phyloP scores from a whole-genome alignment of 2,113 vertebrate species.

The Nematolebias whitei region DNA sequence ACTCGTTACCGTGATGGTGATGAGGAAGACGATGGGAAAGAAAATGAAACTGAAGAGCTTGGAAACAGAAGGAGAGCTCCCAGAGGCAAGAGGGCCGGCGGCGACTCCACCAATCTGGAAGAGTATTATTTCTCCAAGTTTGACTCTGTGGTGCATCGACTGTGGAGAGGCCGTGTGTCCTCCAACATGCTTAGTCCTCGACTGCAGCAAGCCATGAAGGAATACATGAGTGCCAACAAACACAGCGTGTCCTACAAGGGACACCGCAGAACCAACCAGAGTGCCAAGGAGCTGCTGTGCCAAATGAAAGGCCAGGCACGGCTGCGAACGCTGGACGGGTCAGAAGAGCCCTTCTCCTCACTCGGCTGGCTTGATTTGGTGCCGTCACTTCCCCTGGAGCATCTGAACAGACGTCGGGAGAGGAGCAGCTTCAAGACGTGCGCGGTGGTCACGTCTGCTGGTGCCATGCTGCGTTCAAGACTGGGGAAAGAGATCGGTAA shows the following conservation, averaged over 20 bases:
- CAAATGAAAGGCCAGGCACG: conserved; percentile 83
- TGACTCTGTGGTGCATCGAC: conserved; percentile 84
- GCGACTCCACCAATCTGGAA: conserved; percentile 77
- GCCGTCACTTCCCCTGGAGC: conserved; percentile 81
- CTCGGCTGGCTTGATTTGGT: conserved; percentile 90
- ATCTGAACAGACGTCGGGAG: conserved; percentile 73
- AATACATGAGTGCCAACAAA: conserved; percentile 91
- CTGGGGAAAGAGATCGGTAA: conserved; percentile 92
- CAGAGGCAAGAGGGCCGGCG: conserved; percentile 35
- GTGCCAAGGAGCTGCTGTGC: conserved; percentile 85
- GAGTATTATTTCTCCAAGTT: conserved; percentile 86
- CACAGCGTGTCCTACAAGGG: conserved; percentile 88
- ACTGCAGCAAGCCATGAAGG: conserved; percentile 90
- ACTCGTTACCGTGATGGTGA: conserved; percentile 10
- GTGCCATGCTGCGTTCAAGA: conserved; percentile 93
- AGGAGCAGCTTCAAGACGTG: conserved; percentile 81
- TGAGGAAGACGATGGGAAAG: conserved; percentile 49
- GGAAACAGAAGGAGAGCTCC: conserved; percentile 47
- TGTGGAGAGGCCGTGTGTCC: conserved; percentile 90
- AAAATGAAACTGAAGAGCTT: conserved; percentile 54
- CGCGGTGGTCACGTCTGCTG: conserved; percentile 95
- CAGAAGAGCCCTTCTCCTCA: conserved; percentile 88
- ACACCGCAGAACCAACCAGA: conserved; percentile 64
- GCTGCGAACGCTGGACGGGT: conserved; percentile 89
- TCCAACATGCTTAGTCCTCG: conserved; percentile 89